These are phyloP conservation scores for Tor tambroides DNA, from an alignment of 2,113 vertebrate genomes.

Conservation along the genomic window DNA sequence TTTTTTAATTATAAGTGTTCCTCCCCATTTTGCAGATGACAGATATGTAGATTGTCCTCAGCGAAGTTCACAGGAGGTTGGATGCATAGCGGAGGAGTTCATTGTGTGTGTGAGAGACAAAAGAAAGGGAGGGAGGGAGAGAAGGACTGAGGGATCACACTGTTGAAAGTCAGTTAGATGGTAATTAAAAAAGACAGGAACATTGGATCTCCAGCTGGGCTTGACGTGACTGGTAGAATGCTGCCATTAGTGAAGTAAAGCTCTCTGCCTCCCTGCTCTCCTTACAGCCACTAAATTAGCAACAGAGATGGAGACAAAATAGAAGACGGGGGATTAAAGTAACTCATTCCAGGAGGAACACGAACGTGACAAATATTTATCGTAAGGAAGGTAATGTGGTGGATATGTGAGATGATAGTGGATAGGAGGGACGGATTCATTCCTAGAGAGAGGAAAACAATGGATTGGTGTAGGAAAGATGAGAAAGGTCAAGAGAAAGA, in stretches of 20 bases:
- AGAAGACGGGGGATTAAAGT: conserved; percentile 46
- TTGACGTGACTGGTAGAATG: conserved; percentile 61
- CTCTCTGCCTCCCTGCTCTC: conserved; percentile 6
- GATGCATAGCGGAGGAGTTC: neutral
- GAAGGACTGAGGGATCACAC: conserved; percentile 2
- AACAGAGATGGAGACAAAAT: neutral
- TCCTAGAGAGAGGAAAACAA: neutral
- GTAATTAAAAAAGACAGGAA: conserved; percentile 78
- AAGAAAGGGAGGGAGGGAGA: neutral
- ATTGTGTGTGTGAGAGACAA: neutral
- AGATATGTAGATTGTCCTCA: neutral
- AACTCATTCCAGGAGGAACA: neutral
- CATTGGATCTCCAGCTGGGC: conserved; percentile 67
- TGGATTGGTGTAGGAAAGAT: conserved; percentile 6
- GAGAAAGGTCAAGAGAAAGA: conserved; percentile 22
- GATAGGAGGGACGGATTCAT: neutral
- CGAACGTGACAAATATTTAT: conserved; percentile 19
- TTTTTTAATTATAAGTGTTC: neutral
- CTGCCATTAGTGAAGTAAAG: conserved; percentile 42
- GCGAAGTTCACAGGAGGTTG: neutral
- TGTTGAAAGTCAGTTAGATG: conserved; percentile 54
- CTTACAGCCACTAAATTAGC: conserved; percentile 20
- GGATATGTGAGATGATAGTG: conserved; percentile 28
- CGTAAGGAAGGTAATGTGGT: neutral
- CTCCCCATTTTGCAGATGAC: neutral